Percentiles rank a stretch among this genome's conserved stretches.
Evolutionary conservation across 2,113 vertebrate species (phyloP).

Genomic region (Strix uralensis): DNA sequence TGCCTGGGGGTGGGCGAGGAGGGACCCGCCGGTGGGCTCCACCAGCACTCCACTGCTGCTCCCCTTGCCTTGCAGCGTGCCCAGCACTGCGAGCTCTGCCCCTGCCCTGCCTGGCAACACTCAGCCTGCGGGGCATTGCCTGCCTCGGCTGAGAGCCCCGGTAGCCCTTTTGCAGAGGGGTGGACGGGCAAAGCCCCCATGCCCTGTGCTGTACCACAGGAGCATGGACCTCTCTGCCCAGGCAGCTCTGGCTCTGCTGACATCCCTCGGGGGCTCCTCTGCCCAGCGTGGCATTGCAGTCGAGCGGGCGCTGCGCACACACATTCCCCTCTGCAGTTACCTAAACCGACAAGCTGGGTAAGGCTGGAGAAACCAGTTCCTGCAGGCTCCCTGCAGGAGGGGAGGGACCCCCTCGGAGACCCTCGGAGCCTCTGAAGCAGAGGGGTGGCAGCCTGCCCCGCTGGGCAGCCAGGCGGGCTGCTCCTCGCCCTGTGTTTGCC

Average conservation of each 20-base stretch:
- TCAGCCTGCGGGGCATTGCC: accelerated
- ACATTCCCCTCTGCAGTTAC: neutral
- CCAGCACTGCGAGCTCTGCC: neutral
- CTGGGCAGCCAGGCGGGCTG: neutral
- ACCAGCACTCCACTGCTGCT: neutral
- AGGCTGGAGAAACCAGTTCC: neutral
- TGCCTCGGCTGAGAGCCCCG: accelerated
- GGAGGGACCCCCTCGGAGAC: neutral
- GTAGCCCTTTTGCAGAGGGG: neutral
- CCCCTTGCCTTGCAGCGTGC: neutral
- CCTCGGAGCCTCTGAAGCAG: neutral
- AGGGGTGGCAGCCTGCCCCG: neutral
- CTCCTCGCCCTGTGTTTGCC: neutral
- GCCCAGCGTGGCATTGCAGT: neutral
- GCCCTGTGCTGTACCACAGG: neutral
- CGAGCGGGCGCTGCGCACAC: neutral
- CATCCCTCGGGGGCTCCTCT: neutral
- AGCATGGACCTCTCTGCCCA: neutral
- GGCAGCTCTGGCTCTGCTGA: neutral
- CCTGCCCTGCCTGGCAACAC: neutral
- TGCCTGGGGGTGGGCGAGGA: accelerated
- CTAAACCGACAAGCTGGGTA: neutral
- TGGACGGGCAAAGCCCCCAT: neutral
- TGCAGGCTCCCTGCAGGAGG: neutral
- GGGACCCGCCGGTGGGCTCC: neutral